phyloP scores from a whole-genome alignment of 2,113 vertebrate genomes.

The Megaceryle torquata region DNA sequence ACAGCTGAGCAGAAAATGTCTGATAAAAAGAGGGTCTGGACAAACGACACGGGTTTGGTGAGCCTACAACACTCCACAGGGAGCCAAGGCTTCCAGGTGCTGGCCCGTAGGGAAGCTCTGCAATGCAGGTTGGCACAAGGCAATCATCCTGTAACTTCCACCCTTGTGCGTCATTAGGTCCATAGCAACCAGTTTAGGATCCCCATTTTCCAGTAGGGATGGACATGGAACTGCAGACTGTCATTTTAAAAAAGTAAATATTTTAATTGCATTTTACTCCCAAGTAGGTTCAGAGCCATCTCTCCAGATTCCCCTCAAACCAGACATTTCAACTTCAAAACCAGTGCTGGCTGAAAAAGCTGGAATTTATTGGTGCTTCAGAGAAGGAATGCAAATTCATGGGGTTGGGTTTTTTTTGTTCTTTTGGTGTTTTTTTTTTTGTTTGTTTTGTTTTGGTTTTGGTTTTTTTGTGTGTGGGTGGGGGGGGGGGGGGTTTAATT shows the following conservation, averaged over 20 bases:
- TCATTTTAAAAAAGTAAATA: not conserved
- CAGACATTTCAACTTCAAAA: not conserved
- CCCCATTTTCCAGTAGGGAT: not conserved
- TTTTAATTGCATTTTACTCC: not conserved
- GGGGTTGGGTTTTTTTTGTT: too few relatives aligned
- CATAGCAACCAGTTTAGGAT: not conserved
- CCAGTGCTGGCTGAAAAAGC: not conserved
- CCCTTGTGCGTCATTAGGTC: not conserved
- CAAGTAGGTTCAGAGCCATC: not conserved
- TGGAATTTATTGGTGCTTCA: not conserved
- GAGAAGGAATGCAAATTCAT: not conserved
- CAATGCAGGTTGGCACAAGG: not conserved
- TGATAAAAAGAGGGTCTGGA: not conserved
- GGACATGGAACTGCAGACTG: not conserved
- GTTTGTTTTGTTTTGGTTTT: too few relatives aligned
- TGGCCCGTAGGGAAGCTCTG: not conserved
- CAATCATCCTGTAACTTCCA: not conserved
- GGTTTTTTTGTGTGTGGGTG: too few relatives aligned
- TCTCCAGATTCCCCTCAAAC: not conserved
- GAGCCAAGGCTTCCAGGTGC: not conserved
- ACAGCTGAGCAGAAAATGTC: not conserved
- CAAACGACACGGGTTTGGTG: not conserved
- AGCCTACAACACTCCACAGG: not conserved
- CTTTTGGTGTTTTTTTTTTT: too few relatives aligned
- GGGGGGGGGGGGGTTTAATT: too few relatives aligned